phyloP scores from a whole-genome alignment of 1,140 invertebrate species.

The Berghia stephanieae region DNA sequence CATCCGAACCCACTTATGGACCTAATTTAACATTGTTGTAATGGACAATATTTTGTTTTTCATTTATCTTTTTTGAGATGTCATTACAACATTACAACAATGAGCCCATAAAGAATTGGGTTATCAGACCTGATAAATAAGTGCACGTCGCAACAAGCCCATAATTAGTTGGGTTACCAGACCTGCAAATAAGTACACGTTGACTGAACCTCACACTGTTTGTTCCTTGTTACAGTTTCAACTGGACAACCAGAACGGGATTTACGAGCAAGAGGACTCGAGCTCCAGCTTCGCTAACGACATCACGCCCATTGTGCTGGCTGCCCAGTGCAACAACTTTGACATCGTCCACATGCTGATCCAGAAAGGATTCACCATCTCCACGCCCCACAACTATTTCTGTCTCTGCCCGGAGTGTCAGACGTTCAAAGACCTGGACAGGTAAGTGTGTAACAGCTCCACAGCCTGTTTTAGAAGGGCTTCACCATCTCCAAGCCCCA shows the following conservation, averaged over 20 bases:
- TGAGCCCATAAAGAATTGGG: too few species aligned
- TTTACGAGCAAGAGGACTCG: slow-evolving; percentile 74
- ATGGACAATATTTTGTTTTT: too few species aligned
- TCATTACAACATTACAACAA: too few species aligned
- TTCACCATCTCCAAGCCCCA: slow-evolving; percentile 68
- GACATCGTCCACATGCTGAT: slow-evolving; percentile 60
- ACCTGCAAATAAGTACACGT: not conserved
- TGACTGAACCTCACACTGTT: too few species aligned
- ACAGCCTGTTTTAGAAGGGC: slow-evolving; percentile 55
- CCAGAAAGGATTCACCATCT: slow-evolving; percentile 53
- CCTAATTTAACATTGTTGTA: too few species aligned
- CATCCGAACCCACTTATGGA: too few species aligned
- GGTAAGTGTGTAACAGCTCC: slow-evolving; percentile 35
- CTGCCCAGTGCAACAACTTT: slow-evolving; percentile 56
- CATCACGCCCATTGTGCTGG: slow-evolving; percentile 58
- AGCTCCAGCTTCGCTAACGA: slow-evolving; percentile 72
- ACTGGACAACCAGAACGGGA: slow-evolving; percentile 46
- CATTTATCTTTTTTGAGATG: too few species aligned
- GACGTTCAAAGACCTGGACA: slow-evolving; percentile 61
- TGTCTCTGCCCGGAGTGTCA: slow-evolving; percentile 71
- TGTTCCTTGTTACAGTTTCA: too few species aligned
- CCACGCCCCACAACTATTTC: slow-evolving; percentile 70
- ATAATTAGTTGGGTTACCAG: not conserved
- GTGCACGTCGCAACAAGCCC: not conserved
- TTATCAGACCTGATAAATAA: too few species aligned